phyloP scores from a whole-genome alignment of 2,888 invertebrate species.

The Calameuta idolon region DNA sequence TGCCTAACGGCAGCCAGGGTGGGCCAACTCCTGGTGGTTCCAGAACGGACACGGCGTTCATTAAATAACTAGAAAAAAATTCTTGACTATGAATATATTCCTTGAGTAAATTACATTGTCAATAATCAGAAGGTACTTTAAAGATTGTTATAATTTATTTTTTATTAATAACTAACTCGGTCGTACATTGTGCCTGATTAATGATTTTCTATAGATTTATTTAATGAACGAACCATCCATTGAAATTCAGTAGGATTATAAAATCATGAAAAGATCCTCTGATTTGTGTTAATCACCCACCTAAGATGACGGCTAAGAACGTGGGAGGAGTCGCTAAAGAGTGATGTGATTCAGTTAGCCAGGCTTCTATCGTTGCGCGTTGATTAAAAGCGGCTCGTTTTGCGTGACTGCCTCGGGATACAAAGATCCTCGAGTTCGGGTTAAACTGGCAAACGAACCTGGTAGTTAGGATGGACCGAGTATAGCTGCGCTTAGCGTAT shows the following conservation, averaged over 20 bases:
- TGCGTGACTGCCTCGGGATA: constrained; percentile 5
- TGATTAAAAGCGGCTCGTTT: constrained; percentile 6
- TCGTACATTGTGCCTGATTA: not conserved
- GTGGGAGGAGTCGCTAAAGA: constrained; percentile 2
- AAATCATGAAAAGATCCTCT: not conserved
- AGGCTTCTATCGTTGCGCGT: constrained; percentile 3
- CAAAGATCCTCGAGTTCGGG: constrained; percentile 2
- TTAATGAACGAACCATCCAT: not conserved
- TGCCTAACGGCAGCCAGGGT: not conserved
- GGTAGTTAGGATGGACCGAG: not conserved
- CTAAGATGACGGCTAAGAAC: not conserved
- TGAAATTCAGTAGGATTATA: not conserved
- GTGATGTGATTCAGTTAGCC: constrained; percentile 4
- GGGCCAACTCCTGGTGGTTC: not conserved
- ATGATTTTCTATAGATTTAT: not conserved
- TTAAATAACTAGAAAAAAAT: not conserved
- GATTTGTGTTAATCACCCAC: not conserved
- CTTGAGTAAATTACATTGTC: not conserved
- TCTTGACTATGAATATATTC: not conserved
- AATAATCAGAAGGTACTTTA: not conserved
- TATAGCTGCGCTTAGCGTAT: not conserved
- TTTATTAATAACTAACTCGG: not conserved
- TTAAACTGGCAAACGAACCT: constrained; percentile 7
- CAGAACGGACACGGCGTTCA: not conserved
- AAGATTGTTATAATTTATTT: not conserved